Conservation (phyloP, 2,888 invertebrate genomes). For the Drosophila prolongata region DNA sequence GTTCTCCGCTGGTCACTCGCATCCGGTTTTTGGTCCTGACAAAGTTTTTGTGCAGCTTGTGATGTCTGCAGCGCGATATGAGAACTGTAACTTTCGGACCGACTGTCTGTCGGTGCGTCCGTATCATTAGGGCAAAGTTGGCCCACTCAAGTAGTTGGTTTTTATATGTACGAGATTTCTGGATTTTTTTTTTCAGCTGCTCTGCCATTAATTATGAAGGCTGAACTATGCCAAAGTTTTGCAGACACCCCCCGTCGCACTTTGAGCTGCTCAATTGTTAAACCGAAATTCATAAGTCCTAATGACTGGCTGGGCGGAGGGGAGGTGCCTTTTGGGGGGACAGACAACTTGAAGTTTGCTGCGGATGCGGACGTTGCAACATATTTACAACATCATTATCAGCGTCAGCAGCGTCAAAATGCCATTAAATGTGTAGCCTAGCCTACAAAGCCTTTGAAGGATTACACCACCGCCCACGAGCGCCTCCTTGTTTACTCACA, state of each 20-base stretch:
- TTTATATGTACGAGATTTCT: conserved; percentile 21
- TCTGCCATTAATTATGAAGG: conserved; percentile 44
- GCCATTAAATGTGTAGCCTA: conserved; percentile 71
- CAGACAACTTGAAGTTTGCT: conserved; percentile 48
- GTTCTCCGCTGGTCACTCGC: conserved; percentile 48
- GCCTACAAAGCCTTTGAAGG: conserved; percentile 72
- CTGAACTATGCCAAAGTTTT: conserved; percentile 46
- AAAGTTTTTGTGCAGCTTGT: conserved; percentile 43
- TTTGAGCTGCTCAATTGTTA: conserved; percentile 40
- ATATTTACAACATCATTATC: conserved; percentile 70
- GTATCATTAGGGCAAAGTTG: conserved; percentile 48
- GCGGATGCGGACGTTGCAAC: conserved; percentile 59
- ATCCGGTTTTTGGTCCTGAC: conserved; percentile 39
- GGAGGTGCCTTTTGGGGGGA: neutral
- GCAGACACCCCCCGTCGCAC: conserved; percentile 1
- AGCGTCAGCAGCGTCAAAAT: conserved; percentile 67
- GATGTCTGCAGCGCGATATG: conserved; percentile 47
- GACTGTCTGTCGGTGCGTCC: conserved; percentile 15
- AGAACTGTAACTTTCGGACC: conserved; percentile 41
- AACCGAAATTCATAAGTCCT: conserved; percentile 46
- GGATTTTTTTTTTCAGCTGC: neutral
- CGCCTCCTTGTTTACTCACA: conserved; percentile 49
- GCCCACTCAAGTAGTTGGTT: conserved; percentile 43
- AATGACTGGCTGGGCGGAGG: conserved; percentile 29
- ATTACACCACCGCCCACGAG: conserved; percentile 55